phyloP scores from a whole-genome alignment of 2,888 invertebrate species.

The Yponomeuta sedellus region DNA sequence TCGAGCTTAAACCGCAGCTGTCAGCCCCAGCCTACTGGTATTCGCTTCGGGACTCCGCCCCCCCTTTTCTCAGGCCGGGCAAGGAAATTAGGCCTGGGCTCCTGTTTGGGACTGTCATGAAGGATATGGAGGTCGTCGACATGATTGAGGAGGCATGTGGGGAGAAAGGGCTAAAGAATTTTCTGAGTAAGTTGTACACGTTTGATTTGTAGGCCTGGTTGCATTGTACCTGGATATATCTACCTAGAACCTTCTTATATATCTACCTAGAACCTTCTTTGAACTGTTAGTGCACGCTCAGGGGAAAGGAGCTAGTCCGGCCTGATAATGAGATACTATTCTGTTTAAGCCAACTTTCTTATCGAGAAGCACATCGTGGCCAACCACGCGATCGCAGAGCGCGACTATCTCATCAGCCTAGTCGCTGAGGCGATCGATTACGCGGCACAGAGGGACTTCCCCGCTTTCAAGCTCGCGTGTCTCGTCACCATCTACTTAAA shows the following conservation, averaged over 20 bases:
- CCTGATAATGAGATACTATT: too few relatives aligned
- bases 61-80: constrained; percentile 47
- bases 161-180: constrained; percentile 35
- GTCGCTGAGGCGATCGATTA: constrained; percentile 49
- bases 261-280: not conserved
- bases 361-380: constrained; percentile 45
- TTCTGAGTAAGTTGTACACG: constrained; percentile 35
- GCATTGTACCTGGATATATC: not conserved
- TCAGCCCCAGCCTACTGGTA: constrained; percentile 61
- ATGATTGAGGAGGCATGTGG: constrained; percentile 44
- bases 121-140: constrained; percentile 41
- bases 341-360: constrained; percentile 39
- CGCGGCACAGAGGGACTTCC: constrained; percentile 51
- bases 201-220: too few relatives aligned
- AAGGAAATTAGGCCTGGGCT: constrained; percentile 37
- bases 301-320: too few relatives aligned
- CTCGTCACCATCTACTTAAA: constrained; percentile 51
- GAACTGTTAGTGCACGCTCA: not conserved
- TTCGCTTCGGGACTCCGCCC: constrained; percentile 52
- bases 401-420: constrained; percentile 42
- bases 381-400: constrained; percentile 48
- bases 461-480: constrained; percentile 43
- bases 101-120: constrained; percentile 43
- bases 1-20: constrained; percentile 34
- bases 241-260: not conserved